Percentiles rank a stretch among this genome's conserved stretches.
phyloP scores from a whole-genome alignment of 2,888 invertebrate genomes.

The Drosophila neotestacea region DNA sequence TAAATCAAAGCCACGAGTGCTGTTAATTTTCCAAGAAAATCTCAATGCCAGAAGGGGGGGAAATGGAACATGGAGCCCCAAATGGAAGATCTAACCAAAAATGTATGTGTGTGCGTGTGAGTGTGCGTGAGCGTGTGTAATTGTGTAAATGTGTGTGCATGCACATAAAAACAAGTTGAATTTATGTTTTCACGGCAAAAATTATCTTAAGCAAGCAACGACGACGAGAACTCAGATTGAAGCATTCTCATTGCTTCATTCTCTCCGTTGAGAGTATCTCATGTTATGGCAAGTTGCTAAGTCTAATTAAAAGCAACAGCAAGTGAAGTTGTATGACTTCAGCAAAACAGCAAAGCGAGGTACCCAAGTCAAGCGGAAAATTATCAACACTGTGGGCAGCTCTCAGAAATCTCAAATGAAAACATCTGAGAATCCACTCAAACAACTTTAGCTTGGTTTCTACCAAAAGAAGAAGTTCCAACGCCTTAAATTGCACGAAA shows the following conservation, averaged over 20 bases:
- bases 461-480: constrained; percentile 47
- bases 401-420: constrained; percentile 27
- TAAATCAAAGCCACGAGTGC: constrained; percentile 80
- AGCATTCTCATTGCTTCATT: not conserved
- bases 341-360: constrained; percentile 24
- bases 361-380: constrained; percentile 67
- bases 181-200: constrained; percentile 78
- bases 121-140: constrained; percentile 21
- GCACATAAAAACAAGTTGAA: constrained; percentile 66
- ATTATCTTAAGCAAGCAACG: constrained; percentile 54
- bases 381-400: constrained; percentile 63
- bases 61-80: constrained; percentile 16
- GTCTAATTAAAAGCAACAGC: constrained; percentile 77
- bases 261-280: constrained; percentile 32
- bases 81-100: constrained; percentile 47
- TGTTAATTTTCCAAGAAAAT: constrained; percentile 79
- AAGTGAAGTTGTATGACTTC: constrained; percentile 42
- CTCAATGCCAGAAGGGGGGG: constrained; percentile 28
- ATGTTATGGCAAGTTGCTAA: constrained; percentile 70
- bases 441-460: constrained; percentile 49
- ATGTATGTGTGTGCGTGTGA: constrained; percentile 18
- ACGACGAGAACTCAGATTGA: constrained; percentile 6
- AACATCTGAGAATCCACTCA: constrained; percentile 35
- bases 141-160: constrained; percentile 11
- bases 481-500: constrained; percentile 46